Base-by-base conservation (phyloP, 2,113 vertebrate genomes). In the Ardeotis arabs region DNA sequence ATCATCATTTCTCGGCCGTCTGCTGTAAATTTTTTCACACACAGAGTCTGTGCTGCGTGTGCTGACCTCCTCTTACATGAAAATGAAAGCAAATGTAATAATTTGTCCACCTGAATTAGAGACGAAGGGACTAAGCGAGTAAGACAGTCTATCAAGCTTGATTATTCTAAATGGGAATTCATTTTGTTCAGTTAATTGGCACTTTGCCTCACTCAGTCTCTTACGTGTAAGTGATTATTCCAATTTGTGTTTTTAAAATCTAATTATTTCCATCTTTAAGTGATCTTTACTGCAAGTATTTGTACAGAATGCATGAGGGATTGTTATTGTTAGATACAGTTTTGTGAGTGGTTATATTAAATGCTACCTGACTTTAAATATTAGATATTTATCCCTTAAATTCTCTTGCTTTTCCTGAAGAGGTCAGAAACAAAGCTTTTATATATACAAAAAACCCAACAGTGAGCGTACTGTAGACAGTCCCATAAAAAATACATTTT, bases 111-210 rank as follows among this genome's bases (percentile, higher is more conserved):
- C 67, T 64, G 44, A 59, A 82, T 78, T 56, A 74, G 62, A 31
- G 49, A 37, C 10, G 1, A 22, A 53, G n/a, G 13, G 41, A 45
- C 74, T 53, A 19, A 81, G 37, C 25, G 10, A 67, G 41, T 41
- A 11, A 58, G 79, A n/a, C 80, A 75, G 39, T 63, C 81, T 68
- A n/a, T 93, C 89, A 82, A 31, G 84, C 49, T 82, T 78, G 45
- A 69, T 89, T 94, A 53, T 69, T 90, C 59, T 66, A 68, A 75
- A 49, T 69, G 63, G 79, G 37, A 77, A 89, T 87, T 93, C 19
- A n/a, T 94, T 96, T 91, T 73, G 33, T 52, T 45, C n/a, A 3
- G 39, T 79, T 93, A 87, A 89, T 91, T 93, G 84, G 22, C 84
- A 14, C 74, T 85, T 85, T 87, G 74, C 89, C 41, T 96, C 2